These are phyloP conservation scores for Choristoneura fumiferana DNA, from an alignment of 1,140 invertebrate genomes.

Conservation along the genomic window DNA sequence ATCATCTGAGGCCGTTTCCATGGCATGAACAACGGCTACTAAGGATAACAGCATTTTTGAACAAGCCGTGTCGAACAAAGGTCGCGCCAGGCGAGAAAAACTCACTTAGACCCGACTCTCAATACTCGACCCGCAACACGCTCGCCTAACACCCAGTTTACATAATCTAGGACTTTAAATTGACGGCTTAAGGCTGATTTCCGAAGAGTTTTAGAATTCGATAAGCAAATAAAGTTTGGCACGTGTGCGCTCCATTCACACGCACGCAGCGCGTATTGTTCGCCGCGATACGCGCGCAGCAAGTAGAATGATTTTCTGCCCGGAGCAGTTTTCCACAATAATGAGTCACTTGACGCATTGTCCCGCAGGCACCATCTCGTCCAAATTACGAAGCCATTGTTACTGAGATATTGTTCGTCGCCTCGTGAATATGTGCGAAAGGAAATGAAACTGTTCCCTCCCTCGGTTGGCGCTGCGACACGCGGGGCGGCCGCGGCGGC, in stretches of 20 bases:
- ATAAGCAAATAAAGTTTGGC: constrained; percentile 22
- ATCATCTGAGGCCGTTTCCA: constrained; percentile 29
- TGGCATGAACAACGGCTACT: constrained; percentile 28
- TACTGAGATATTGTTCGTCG: constrained; percentile 67
- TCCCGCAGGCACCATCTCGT: constrained; percentile 61
- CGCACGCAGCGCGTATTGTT: constrained; percentile 48
- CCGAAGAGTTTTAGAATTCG: constrained; percentile 4
- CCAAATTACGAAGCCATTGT: constrained; percentile 73
- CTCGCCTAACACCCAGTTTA: background rate
- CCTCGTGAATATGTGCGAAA: constrained; percentile 67
- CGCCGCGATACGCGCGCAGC: constrained; percentile 28
- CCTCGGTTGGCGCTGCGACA: constrained; percentile 42
- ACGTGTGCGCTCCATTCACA: constrained; percentile 27
- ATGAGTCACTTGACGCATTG: constrained; percentile 73
- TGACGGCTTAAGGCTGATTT: background rate
- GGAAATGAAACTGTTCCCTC: constrained; percentile 66
- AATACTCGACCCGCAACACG: constrained; percentile 9
- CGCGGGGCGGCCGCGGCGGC: constrained; percentile 17
- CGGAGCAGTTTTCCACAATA: constrained; percentile 66
- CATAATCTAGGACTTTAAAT: background rate
- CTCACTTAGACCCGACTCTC: constrained; percentile 12
- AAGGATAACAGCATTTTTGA: constrained; percentile 27
- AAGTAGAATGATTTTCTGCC: constrained; percentile 58
- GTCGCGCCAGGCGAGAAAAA: constrained; percentile 17
- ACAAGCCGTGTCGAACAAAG: constrained; percentile 23